phyloP scores from a whole-genome alignment of 2,797 vertebrate species.

The Semaprochilodus insignis region DNA sequence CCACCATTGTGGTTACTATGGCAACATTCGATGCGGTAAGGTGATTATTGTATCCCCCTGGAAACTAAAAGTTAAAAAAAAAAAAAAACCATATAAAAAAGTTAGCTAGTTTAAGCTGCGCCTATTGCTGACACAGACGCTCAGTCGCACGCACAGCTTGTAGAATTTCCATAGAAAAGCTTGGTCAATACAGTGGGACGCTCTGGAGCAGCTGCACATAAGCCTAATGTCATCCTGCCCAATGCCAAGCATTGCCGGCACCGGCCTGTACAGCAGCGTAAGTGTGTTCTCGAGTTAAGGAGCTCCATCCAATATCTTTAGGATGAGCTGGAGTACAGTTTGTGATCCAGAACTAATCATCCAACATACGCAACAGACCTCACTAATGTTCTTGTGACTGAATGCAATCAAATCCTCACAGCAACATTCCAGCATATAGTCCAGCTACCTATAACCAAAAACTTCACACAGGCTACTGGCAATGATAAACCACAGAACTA shows the following conservation, averaged over 20 bases:
- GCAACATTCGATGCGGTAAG: constrained; percentile 44
- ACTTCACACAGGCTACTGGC: background rate
- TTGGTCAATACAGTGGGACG: no score
- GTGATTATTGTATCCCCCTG: constrained; percentile 45
- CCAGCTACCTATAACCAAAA: background rate
- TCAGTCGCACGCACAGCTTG: no score
- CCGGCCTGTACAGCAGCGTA: background rate
- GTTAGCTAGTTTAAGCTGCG: no score
- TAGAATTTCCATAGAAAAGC: background rate
- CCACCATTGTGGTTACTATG: constrained; percentile 34
- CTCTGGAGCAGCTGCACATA: background rate
- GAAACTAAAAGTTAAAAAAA: constrained; percentile 50
- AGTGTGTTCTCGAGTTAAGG: background rate
- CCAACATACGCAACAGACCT: background rate
- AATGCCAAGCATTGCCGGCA: background rate
- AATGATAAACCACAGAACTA: background rate
- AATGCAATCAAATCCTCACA: background rate
- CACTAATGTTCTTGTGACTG: background rate
- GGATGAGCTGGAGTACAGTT: background rate
- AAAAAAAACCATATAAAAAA: constrained; percentile 4
- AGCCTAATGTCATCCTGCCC: background rate
- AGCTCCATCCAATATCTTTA: background rate
- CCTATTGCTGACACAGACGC: no score
- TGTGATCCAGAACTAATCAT: background rate
- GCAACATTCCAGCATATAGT: background rate